Base-by-base conservation (phyloP, 23 tunicate species). In the Ciona savignyi region DNA sequence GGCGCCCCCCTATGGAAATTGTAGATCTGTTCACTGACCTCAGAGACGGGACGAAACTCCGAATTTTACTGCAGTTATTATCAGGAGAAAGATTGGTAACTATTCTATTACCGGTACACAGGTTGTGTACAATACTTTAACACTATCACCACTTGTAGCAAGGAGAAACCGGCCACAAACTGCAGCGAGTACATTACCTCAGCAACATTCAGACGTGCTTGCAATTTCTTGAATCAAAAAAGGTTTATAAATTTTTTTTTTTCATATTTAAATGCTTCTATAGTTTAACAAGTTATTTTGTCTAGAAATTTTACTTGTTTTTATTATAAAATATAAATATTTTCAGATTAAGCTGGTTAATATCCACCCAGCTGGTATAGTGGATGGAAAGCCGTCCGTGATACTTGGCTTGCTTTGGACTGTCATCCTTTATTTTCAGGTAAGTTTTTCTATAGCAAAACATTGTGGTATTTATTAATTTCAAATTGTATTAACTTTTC, bases 351-450 rank as follows among this genome's bases (percentile, higher is more conserved):
- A 95, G 65, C 72, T 95, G 33, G 93, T 95, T 60, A 85, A 85
- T 62, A 95, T 95, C 48, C 82, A 95, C 67, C 80, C 96, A 28
- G 32, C 92, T 25, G 96, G 83, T 72, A 77, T 95, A 23, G 93
- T 88, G n/a, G 92, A 95, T 76, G 99, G 96, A 22, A 95, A 88
- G 28, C 87, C 96, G 2, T 67, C 93, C 6, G 83, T 95, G 35
- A 86, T 95, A 23, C 82, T 95, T 9, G 99, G 99, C 26, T 63
- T 95, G 32, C 66, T 95, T 1, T 95, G 99, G 99, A 75, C 83
- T 0, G 81, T 85, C 63, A 90, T 95, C 65, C 83, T 95, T 1
- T 88, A 68, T 66, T 95, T 95, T 71, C 99, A 95, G 96, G 99
- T 95, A 42, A 81, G 21, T 2, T 11, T 63, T 63, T 6, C 56